A percentile compares a stretch with the other conserved stretches of the same genome.
Evolutionary conservation across 2,797 vertebrate genomes (phyloP).

Genomic region (Chelmon rostratus): DNA sequence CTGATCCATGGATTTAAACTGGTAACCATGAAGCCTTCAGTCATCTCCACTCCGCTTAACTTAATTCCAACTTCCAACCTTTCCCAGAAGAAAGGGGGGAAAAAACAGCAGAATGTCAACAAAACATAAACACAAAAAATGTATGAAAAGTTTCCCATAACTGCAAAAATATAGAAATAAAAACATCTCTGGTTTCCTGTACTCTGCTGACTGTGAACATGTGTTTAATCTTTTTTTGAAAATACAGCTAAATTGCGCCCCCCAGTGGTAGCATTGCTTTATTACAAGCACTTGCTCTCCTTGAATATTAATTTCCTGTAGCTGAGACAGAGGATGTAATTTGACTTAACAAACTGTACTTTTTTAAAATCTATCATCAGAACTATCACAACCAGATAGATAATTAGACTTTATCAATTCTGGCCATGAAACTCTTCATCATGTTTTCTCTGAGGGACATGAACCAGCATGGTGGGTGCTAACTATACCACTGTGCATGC

Average conservation of each 20-base stretch:
- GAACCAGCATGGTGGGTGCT: conserved; percentile 17
- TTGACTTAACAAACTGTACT: background rate
- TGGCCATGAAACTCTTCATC: background rate
- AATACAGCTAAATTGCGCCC: conserved; percentile 26
- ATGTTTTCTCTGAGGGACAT: conserved; percentile 3
- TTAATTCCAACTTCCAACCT: background rate
- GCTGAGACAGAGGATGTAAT: background rate
- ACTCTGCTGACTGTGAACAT: too few species aligned
- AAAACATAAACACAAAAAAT: too few species aligned
- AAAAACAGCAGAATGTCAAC: too few species aligned
- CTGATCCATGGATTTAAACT: conserved; percentile 8
- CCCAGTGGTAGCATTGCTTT: conserved; percentile 19
- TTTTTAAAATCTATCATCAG: conserved; percentile 2
- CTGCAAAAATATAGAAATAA: too few species aligned
- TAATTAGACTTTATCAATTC: conserved; percentile 11
- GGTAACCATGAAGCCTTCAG: background rate
- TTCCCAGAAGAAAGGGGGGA: background rate
- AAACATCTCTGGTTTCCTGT: too few species aligned
- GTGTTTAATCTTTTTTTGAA: background rate
- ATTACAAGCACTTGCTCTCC: conserved; percentile 17
- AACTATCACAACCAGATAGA: background rate
- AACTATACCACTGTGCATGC: conserved; percentile 28
- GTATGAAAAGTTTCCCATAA: too few species aligned
- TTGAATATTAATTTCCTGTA: rapidly evolving
- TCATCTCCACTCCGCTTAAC: background rate